Evolutionary conservation across 2,797 vertebrate species (phyloP), one percentile per base, ranked within the genome.

Genomic region (Hoplostethus atlanticus): DNA sequence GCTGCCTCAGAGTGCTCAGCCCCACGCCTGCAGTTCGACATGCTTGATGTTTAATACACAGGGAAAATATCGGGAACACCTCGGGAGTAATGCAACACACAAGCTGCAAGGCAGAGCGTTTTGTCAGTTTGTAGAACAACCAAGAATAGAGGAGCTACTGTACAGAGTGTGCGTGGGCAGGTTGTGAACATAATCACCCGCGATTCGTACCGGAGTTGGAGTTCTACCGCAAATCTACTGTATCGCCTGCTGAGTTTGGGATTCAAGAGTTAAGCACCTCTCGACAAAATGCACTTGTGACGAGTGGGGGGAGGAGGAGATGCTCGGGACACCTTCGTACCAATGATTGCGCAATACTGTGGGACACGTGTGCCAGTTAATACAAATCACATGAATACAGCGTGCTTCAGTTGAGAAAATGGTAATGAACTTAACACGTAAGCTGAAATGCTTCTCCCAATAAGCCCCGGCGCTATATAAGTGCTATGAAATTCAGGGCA

Each of bases 41-140:
- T 64, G 83, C 84, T 84, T 87, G 79, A 91, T 90, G 82, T 92
- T 87, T 89, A 89, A 92, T 85, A 89, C 86, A 85, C 71, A 58
- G 63, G 77, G 67, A 80, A 81, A 86, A 69, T 70, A 87, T 70
- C 75, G 81, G 77, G 73, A 71, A 76, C 21, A 82, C 87, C 83
- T 78, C 63, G 0, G 68, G 81, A 81, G 81, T 76, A 71, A 81
- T 36, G 62, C 76, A 68, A 50, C 73, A 62, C 84, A 80, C 42
- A 47, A 48, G 62, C 71, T 82, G 71, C 8, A 68, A 67, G 67
- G 66, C 64, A 71, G 79, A 57, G 58, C 58, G 61, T 0, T 62
- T 57, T 71, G 71, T 78, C 68, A 73, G 73, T 84, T 86, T 83
- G 82, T 89, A 75, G 62, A 82, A 80, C 78, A 84, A 81, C 65